phyloP scores from a whole-genome alignment of 1,140 invertebrate species.

The Macrostomum lignano region DNA sequence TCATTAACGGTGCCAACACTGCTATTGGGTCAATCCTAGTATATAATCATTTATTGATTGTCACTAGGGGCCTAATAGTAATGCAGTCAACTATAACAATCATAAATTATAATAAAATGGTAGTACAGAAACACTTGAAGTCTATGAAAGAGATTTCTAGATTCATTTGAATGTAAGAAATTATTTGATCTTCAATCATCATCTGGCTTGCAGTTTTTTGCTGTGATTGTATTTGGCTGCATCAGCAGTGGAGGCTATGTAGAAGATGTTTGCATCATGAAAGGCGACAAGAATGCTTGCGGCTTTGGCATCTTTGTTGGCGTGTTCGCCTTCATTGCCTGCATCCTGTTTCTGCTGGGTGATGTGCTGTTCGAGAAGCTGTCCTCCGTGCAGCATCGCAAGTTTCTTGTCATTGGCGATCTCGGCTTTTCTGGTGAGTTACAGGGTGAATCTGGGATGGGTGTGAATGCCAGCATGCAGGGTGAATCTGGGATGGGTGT shows the following conservation, averaged over 20 bases:
- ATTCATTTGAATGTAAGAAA: too few relatives aligned
- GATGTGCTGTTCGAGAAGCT: conserved; percentile 84
- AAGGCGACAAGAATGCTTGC: conserved; percentile 63
- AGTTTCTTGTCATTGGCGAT: conserved; percentile 67
- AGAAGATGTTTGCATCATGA: conserved; percentile 46
- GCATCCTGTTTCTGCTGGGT: conserved; percentile 54
- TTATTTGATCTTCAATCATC: conserved; percentile 8
- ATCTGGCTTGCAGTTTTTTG: conserved; percentile 47
- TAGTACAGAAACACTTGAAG: too few relatives aligned
- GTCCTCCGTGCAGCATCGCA: conserved; percentile 81
- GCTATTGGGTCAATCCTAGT: too few relatives aligned
- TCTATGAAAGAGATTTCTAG: too few relatives aligned
- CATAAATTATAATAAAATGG: too few relatives aligned
- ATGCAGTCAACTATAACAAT: too few relatives aligned
- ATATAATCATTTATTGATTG: too few relatives aligned
- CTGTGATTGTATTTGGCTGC: conserved; percentile 85
- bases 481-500: too few relatives aligned
- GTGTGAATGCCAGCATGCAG: too few relatives aligned
- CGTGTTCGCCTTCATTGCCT: conserved; percentile 63
- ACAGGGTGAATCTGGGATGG: too few relatives aligned
- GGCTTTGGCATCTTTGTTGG: conserved; percentile 70
- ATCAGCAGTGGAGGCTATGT: conserved; percentile 41
- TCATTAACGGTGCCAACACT: too few relatives aligned
- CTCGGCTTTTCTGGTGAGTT: conserved; percentile 62
- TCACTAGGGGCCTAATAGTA: too few relatives aligned